Base-by-base conservation (phyloP, 2,797 vertebrate genomes). In the Echeneis naucrates region DNA sequence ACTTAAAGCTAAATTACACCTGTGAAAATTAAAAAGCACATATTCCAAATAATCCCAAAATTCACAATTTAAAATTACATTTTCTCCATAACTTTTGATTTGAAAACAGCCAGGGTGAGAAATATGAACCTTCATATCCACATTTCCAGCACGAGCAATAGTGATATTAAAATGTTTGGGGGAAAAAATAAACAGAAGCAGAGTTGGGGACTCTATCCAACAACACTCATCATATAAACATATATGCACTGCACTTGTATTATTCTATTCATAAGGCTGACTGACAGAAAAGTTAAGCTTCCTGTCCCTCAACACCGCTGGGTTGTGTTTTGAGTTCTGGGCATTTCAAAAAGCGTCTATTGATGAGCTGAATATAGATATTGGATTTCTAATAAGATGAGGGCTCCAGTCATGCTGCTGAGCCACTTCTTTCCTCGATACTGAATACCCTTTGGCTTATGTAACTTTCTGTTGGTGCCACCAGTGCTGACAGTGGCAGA, bases 401-500 rank as follows among this genome's bases (percentile, higher is more conserved):
- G 72, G 26, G 81, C 82, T 73, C 61, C 75, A 77, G 75, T 75
- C 62, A 30, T 72, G 82, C 55, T 82, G 86, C 82, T 84, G 80
- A 82, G 80, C 70, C 42, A 64, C 50, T 68, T 75, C 79, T 84
- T 87, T 86, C 68, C 72, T 61, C 44, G 87, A 88, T 61, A 89
- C 80, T 77, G 84, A 85, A 87, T 83, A 87, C 76, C 77, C 65
- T 60, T 61, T 70, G 81, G 81, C 84, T 88, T 84, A 77, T 56
- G 72, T 87, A 84, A 90, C 78, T 59, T 70, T 80, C 60, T 75
- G 69, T 83, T 64, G 85, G 86, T 88, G 88, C 83, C 89, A 85
- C 81, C 79, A 58, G 60, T 89, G 91, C 90, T 93, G 91, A 93
- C 87, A 63, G 72, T 42, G 84, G 88, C 89, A 90, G 88, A 90